phyloP scores from a whole-genome alignment of 2,797 vertebrate species.

The Crotalus adamanteus region DNA sequence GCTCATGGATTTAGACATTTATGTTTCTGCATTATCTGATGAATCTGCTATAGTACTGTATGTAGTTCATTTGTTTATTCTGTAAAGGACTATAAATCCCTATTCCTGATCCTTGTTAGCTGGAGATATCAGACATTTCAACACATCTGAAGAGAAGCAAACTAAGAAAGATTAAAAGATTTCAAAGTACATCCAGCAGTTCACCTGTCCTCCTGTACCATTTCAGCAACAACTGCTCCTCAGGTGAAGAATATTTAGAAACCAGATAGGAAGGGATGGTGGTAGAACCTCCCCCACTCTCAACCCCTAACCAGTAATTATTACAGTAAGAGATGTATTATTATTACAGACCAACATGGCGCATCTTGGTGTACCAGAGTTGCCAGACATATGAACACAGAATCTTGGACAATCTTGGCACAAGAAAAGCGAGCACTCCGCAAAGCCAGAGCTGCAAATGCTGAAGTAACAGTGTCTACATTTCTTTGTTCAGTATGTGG shows the following conservation, averaged over 20 bases:
- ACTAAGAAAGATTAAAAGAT: not conserved
- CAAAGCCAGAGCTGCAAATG: too few species aligned
- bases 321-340: not conserved
- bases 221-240: not conserved
- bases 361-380: too few species aligned
- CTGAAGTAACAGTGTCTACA: too few species aligned
- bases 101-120: not conserved
- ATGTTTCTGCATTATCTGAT: not conserved
- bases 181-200: not conserved
- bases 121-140: not conserved
- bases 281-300: not conserved
- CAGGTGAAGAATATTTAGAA: not conserved
- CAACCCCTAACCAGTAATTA: not conserved
- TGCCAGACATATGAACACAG: too few species aligned
- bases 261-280: not conserved
- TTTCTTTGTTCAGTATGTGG: too few species aligned
- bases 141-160: not conserved
- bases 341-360: too few species aligned
- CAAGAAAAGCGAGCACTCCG: too few species aligned
- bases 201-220: not conserved
- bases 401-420: too few species aligned
- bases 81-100: not conserved
- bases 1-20: not conserved
- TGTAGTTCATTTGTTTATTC: not conserved
- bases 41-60: not conserved